A percentile compares a stretch with the other conserved stretches of the same genome.
phyloP scores from a whole-genome alignment of 1,140 invertebrate species.

The Ptiloglossa arizonensis region DNA sequence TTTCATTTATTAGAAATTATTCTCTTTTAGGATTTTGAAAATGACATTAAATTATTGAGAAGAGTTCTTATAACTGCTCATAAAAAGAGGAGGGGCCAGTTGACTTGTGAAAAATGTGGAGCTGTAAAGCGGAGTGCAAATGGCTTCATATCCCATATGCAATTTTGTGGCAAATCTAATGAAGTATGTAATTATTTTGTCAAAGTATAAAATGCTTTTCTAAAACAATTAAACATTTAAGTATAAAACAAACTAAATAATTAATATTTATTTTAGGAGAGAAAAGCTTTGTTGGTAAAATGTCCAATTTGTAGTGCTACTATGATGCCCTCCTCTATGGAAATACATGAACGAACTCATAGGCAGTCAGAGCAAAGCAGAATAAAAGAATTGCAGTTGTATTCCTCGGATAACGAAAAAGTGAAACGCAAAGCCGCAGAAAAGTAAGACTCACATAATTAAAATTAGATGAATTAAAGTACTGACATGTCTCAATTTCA shows the following conservation, averaged over 20 bases:
- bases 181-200: conserved; percentile 74
- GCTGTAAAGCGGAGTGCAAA: conserved; percentile 81
- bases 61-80: conserved; percentile 67
- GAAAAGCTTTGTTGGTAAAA: conserved; percentile 77
- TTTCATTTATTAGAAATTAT: conserved; percentile 33
- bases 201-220: neutral
- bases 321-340: conserved; percentile 84
- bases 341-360: conserved; percentile 80
- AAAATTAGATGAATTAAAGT: neutral
- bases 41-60: conserved; percentile 73
- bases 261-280: conserved; percentile 77
- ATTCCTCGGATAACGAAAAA: conserved; percentile 22
- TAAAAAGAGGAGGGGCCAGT: conserved; percentile 75
- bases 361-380: conserved; percentile 63
- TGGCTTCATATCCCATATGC: conserved; percentile 85
- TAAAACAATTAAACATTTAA: neutral
- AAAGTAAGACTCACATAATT: conserved; percentile 73
- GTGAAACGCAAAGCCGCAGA: conserved; percentile 83
- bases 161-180: conserved; percentile 84
- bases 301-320: conserved; percentile 83
- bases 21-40: conserved; percentile 75
- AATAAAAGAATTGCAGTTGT: conserved; percentile 49
- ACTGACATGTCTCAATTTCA: conserved; percentile 46
- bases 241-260: neutral
- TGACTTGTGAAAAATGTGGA: conserved; percentile 84